Percentiles rank a stretch among this genome's conserved stretches.
Evolutionary conservation across 2,888 invertebrate species (phyloP).

Genomic region (Cephus sareptanus): DNA sequence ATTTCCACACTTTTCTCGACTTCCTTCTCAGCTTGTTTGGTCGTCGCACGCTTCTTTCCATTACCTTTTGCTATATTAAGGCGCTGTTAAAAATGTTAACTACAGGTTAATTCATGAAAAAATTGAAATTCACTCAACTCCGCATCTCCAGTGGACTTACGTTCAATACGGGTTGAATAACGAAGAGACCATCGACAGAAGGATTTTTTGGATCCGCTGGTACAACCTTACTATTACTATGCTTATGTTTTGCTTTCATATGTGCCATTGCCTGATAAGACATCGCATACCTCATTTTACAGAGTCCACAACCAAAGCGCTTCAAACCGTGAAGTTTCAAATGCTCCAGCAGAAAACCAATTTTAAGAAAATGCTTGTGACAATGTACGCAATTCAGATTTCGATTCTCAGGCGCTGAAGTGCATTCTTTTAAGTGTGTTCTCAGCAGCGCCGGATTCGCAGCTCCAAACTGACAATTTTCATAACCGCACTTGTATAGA

Average conservation of each 20-base stretch:
- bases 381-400: conserved; percentile 68
- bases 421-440: conserved; percentile 64
- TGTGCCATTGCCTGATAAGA: conserved; percentile 64
- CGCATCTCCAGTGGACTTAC: background rate
- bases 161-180: conserved; percentile 65
- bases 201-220: conserved; percentile 67
- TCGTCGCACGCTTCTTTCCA: conserved; percentile 45
- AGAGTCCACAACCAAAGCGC: conserved; percentile 72
- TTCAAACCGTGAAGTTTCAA: conserved; percentile 71
- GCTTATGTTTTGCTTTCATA: conserved; percentile 69
- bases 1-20: conserved; percentile 28
- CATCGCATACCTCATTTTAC: conserved; percentile 62
- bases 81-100: conserved; percentile 1
- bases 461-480: conserved; percentile 63
- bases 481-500: conserved; percentile 69
- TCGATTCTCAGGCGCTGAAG: conserved; percentile 38
- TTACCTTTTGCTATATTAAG: conserved; percentile 24
- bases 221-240: conserved; percentile 59
- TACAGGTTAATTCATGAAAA: background rate
- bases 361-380: conserved; percentile 64
- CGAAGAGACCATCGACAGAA: conserved; percentile 68
- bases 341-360: conserved; percentile 69
- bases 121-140: no score
- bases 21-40: conserved; percentile 37
- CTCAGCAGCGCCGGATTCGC: conserved; percentile 59